phyloP scores from a whole-genome alignment of 2,888 invertebrate genomes.

The Drosophila aldrichi region DNA sequence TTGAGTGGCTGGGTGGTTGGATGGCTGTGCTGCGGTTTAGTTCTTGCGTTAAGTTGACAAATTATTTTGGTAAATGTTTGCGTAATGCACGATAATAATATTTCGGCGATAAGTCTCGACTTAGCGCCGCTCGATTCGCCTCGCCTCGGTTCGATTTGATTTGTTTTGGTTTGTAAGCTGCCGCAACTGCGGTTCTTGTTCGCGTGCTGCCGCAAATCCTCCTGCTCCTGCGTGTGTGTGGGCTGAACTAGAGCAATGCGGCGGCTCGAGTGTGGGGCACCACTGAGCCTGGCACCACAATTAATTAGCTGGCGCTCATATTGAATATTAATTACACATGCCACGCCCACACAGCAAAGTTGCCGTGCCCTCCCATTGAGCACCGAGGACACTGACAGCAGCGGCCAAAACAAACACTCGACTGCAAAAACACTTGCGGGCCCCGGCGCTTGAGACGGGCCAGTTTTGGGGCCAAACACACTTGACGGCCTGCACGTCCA shows the following conservation, averaged over 20 bases:
- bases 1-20: conserved; percentile 8
- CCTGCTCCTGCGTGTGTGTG: not conserved
- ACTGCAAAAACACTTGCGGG: conserved; percentile 54
- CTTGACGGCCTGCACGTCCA: conserved; percentile 41
- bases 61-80: conserved; percentile 80
- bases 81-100: conserved; percentile 73
- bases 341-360: not conserved
- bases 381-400: conserved; percentile 56
- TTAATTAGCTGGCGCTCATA: conserved; percentile 72
- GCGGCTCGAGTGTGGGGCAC: conserved; percentile 27
- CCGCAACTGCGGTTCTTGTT: conserved; percentile 59
- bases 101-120: conserved; percentile 37
- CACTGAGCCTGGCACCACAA: conserved; percentile 48
- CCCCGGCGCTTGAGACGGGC: conserved; percentile 24
- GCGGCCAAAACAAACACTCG: conserved; percentile 56
- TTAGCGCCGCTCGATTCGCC: not conserved
- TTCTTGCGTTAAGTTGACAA: conserved; percentile 77
- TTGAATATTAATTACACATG: conserved; percentile 75
- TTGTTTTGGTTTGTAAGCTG: conserved; percentile 49
- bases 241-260: conserved; percentile 26
- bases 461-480: conserved; percentile 12
- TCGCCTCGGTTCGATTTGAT: conserved; percentile 1
- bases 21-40: conserved; percentile 48
- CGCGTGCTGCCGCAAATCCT: conserved; percentile 46
- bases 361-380: conserved; percentile 51